A percentile compares a stretch with the other conserved stretches of the same genome.
phyloP scores from a whole-genome alignment of 2,888 invertebrate species.

The Orgyia antiqua region DNA sequence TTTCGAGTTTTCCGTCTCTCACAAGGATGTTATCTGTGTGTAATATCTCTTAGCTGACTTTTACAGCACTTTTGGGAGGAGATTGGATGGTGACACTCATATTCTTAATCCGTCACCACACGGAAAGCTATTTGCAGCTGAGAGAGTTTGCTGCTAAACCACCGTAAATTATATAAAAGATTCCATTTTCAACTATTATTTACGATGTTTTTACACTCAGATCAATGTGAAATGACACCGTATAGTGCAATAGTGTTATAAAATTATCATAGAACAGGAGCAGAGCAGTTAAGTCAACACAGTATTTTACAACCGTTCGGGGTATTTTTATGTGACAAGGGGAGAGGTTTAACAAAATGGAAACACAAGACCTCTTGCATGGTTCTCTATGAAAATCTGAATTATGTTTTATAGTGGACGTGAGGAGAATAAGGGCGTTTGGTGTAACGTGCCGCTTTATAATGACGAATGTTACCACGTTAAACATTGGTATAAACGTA shows the following conservation, averaged over 20 bases:
- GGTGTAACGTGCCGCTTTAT: constrained; percentile 30
- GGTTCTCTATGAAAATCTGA: constrained; percentile 67
- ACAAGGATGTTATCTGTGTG: no score
- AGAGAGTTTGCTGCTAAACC: no score
- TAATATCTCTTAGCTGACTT: no score
- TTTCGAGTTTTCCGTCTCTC: no score
- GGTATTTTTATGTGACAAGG: constrained; percentile 52
- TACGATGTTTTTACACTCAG: no score
- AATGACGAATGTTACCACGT: constrained; percentile 26
- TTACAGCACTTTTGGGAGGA: no score
- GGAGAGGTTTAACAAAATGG: constrained; percentile 53
- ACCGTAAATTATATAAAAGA: no score
- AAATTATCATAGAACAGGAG: constrained; percentile 27
- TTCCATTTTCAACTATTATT: no score
- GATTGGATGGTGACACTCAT: no score
- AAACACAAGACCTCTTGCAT: constrained; percentile 45
- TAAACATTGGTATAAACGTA: no score
- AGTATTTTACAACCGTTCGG: constrained; percentile 49
- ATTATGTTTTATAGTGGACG: constrained; percentile 74
- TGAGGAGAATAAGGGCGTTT: constrained; percentile 60
- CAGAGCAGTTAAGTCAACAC: constrained; percentile 27
- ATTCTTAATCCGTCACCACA: no score
- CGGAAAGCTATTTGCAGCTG: no score
- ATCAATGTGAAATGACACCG: constrained; percentile 9
- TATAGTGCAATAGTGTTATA: constrained; percentile 16